A percentile compares a stretch with the other conserved stretches of the same genome.
phyloP scores from a whole-genome alignment of 2,113 vertebrate genomes.

The Macrotis lagotis region DNA sequence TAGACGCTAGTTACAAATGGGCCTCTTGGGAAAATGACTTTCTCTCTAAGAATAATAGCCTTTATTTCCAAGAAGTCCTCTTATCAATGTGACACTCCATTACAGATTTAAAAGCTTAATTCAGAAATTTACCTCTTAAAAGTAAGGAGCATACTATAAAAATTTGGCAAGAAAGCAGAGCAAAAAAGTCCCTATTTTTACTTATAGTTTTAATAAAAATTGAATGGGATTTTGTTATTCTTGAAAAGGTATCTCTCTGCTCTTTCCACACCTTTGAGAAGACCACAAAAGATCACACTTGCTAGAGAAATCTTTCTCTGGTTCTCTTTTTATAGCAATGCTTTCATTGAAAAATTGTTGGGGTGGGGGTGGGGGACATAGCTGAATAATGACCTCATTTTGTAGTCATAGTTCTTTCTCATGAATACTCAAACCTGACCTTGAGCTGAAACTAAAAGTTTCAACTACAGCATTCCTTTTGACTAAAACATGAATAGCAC shows the following conservation, averaged over 20 bases:
- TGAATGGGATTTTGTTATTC: not conserved
- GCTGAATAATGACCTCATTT: not conserved
- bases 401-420: not conserved
- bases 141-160: not conserved
- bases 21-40: not conserved
- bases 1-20: not conserved
- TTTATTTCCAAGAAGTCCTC: not conserved
- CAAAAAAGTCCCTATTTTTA: not conserved
- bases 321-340: not conserved
- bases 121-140: conserved; percentile 21
- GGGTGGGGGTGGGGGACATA: not conserved
- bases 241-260: not conserved
- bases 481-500: not conserved
- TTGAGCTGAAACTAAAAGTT: accelerated
- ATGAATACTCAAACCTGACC: not conserved
- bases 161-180: not conserved
- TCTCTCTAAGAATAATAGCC: not conserved
- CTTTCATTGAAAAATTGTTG: not conserved
- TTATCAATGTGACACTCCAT: not conserved
- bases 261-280: not conserved
- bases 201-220: not conserved
- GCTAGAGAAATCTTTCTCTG: not conserved
- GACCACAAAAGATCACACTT: not conserved
- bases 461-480: no score
- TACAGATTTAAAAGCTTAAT: not conserved